These are phyloP conservation scores for Leucoma salicis DNA, from an alignment of 2,888 invertebrate species.

Conservation along the genomic window DNA sequence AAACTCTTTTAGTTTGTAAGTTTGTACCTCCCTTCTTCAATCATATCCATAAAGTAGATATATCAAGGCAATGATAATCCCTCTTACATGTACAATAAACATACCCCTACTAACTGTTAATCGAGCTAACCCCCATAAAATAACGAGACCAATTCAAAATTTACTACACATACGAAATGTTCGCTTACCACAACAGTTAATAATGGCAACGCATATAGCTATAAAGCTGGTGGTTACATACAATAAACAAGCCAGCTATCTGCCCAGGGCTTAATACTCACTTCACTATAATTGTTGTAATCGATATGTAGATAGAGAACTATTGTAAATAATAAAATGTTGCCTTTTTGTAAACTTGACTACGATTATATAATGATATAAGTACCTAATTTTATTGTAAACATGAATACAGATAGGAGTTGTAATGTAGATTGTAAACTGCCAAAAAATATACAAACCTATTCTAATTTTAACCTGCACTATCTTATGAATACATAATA, in stretches of 20 bases:
- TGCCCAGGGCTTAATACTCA: slow-evolving; percentile 48
- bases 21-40: not conserved
- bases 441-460: too few relatives aligned
- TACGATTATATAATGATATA: too few relatives aligned
- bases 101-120: slow-evolving; percentile 55
- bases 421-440: too few relatives aligned
- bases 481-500: too few relatives aligned
- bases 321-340: slow-evolving; percentile 36
- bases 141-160: slow-evolving; percentile 61
- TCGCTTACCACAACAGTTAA: slow-evolving; percentile 60
- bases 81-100: slow-evolving; percentile 52
- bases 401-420: too few relatives aligned
- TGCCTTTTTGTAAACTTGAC: slow-evolving; percentile 13
- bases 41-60: too few relatives aligned
- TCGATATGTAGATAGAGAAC: slow-evolving; percentile 42
- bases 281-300: slow-evolving; percentile 56
- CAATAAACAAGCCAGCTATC: slow-evolving; percentile 62
- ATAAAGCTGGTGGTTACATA: slow-evolving; percentile 49
- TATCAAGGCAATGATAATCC: slow-evolving; percentile 30
- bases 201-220: slow-evolving; percentile 54
- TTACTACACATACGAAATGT: slow-evolving; percentile 62
- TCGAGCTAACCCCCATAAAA: slow-evolving; percentile 68
- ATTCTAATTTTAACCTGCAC: too few relatives aligned
- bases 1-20: too few relatives aligned
- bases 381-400: too few relatives aligned